These are phyloP conservation scores for Sebastes itinus DNA, from an alignment of 2,797 vertebrate genomes.

Conservation along the genomic window DNA sequence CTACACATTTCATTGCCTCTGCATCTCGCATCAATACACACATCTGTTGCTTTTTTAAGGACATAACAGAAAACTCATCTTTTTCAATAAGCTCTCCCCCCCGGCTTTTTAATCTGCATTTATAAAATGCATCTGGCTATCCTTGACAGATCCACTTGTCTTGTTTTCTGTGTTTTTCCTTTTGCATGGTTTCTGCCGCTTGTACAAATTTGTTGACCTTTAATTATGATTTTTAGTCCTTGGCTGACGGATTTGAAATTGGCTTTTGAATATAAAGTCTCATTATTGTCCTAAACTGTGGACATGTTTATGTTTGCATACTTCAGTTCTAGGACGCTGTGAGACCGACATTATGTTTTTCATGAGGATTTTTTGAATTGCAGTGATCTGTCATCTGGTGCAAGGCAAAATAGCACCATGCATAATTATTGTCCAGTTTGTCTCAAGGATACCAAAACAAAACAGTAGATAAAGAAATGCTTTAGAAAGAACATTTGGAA, in stretches of 20 bases:
- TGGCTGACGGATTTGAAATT: slow-evolving; percentile 24
- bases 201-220: slow-evolving; percentile 42
- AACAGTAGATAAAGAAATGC: background rate
- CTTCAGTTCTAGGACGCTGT: background rate
- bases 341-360: background rate
- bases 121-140: slow-evolving; percentile 17
- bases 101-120: slow-evolving; percentile 42
- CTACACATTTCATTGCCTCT: background rate
- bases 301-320: background rate
- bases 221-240: slow-evolving; percentile 44
- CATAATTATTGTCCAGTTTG: background rate
- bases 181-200: slow-evolving; percentile 3
- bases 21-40: background rate
- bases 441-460: background rate
- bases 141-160: slow-evolving; percentile 13
- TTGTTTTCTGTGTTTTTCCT: slow-evolving; percentile 16
- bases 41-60: background rate
- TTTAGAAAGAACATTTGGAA: background rate
- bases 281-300: background rate
- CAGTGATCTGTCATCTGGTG: background rate
- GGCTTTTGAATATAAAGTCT: slow-evolving; percentile 12
- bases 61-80: slow-evolving; percentile 19
- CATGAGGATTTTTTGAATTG: background rate
- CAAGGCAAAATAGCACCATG: background rate
- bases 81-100: slow-evolving; percentile 16